Evolutionary conservation across 2,113 vertebrate species (phyloP).

Genomic region (Coracopsis vasa): DNA sequence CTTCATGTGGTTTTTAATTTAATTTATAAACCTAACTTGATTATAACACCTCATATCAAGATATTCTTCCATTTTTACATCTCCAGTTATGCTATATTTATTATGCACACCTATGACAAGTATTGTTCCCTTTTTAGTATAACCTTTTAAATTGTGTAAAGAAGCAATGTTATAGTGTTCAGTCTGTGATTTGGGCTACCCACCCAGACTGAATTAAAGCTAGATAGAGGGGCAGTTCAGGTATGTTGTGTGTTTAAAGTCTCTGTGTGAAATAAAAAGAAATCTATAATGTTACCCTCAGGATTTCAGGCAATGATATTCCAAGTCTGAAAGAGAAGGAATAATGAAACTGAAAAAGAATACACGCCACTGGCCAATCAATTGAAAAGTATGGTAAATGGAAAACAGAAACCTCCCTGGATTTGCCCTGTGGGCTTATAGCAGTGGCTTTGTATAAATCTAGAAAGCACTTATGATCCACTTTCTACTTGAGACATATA

Average conservation of each 20-base stretch:
- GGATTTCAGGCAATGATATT: constrained; percentile 52
- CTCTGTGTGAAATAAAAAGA: constrained; percentile 39
- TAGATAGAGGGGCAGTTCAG: background rate
- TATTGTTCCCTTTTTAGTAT: background rate
- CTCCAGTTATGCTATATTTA: background rate
- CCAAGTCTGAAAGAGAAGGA: constrained; percentile 30
- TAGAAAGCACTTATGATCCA: constrained; percentile 5
- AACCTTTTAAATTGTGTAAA: constrained; percentile 16
- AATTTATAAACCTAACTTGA: background rate
- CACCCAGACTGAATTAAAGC: constrained; percentile 2
- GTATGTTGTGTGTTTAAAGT: constrained; percentile 22
- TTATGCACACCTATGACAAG: background rate
- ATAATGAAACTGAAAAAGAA: constrained; percentile 45
- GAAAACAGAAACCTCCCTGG: constrained; percentile 55
- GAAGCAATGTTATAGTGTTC: background rate
- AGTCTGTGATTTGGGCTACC: background rate
- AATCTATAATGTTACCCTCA: constrained; percentile 45
- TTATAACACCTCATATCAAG: background rate
- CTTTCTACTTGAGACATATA: constrained; percentile 14
- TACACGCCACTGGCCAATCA: constrained; percentile 53
- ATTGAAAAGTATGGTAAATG: constrained; percentile 36
- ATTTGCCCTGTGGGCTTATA: constrained; percentile 27
- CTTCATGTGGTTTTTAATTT: background rate
- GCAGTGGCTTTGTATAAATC: constrained; percentile 27
- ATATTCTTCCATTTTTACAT: background rate